These are phyloP conservation scores for Apteryx mantelli DNA, from an alignment of 2,113 vertebrate species.

Conservation along the genomic window DNA sequence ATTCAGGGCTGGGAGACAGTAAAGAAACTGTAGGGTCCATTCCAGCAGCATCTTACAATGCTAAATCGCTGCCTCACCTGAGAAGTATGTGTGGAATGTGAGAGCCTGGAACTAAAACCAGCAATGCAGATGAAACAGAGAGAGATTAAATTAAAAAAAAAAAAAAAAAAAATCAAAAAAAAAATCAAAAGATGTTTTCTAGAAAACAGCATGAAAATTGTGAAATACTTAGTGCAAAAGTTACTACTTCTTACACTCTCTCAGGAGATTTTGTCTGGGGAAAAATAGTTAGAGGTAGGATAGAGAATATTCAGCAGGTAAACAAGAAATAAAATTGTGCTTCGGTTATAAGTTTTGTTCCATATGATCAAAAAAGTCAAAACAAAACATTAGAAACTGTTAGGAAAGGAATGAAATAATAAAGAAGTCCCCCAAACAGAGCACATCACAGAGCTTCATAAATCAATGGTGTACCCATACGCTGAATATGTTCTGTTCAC, in stretches of 20 bases:
- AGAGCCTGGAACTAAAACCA: neutral
- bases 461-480: neutral
- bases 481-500: neutral
- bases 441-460: neutral
- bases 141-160: neutral
- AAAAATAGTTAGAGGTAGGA: neutral
- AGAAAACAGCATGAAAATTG: neutral
- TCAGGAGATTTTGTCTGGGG: neutral
- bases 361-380: neutral
- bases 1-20: neutral
- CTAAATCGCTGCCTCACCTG: neutral
- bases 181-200: neutral
- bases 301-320: neutral
- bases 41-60: neutral
- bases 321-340: neutral
- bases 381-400: neutral
- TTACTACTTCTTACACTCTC: neutral
- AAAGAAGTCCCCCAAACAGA: neutral
- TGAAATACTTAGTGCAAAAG: neutral
- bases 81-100: conserved; percentile 7
- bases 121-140: neutral
- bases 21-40: neutral
- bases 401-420: neutral
- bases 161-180: neutral
- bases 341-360: neutral